Conservation (phyloP, 1,140 invertebrate species). For the Eumaeus atala region DNA sequence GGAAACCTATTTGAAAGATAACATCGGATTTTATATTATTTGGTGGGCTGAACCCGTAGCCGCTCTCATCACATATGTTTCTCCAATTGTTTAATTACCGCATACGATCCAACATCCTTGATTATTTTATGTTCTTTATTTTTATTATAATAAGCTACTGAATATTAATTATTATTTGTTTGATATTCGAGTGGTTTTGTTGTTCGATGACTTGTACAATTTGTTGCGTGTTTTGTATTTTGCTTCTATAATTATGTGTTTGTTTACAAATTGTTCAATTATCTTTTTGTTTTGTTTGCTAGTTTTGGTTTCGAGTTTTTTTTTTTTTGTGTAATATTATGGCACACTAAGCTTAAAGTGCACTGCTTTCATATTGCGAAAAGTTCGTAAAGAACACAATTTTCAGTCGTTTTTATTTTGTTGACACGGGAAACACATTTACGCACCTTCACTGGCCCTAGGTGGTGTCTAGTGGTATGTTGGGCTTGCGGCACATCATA, state of each 20-base stretch:
- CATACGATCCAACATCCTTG: constrained; percentile 63
- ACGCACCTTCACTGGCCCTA: too few relatives aligned
- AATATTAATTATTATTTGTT: constrained; percentile 37
- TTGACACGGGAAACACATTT: too few relatives aligned
- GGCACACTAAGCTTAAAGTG: too few relatives aligned
- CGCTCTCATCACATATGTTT: constrained; percentile 52
- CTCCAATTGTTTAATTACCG: constrained; percentile 69
- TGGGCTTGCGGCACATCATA: too few relatives aligned
- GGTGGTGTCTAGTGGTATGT: too few relatives aligned
- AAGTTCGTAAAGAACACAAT: too few relatives aligned
- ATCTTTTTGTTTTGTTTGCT: background rate
- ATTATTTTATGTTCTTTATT: constrained; percentile 56
- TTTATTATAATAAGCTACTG: constrained; percentile 67
- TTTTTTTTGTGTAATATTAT: too few relatives aligned
- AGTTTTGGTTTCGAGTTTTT: too few relatives aligned
- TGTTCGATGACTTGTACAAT: constrained; percentile 27
- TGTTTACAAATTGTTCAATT: constrained; percentile 16
- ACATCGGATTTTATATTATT: constrained; percentile 63
- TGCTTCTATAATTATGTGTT: constrained; percentile 4
- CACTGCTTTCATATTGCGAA: too few relatives aligned
- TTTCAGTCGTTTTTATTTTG: too few relatives aligned
- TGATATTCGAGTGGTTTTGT: constrained; percentile 37
- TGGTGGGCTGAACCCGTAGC: constrained; percentile 49
- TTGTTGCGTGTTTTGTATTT: constrained; percentile 20
- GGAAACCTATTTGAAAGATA: constrained; percentile 68